These are phyloP conservation scores for Neopelma chrysocephalum DNA, from an alignment of 2,797 vertebrate species.

Conservation along the genomic window DNA sequence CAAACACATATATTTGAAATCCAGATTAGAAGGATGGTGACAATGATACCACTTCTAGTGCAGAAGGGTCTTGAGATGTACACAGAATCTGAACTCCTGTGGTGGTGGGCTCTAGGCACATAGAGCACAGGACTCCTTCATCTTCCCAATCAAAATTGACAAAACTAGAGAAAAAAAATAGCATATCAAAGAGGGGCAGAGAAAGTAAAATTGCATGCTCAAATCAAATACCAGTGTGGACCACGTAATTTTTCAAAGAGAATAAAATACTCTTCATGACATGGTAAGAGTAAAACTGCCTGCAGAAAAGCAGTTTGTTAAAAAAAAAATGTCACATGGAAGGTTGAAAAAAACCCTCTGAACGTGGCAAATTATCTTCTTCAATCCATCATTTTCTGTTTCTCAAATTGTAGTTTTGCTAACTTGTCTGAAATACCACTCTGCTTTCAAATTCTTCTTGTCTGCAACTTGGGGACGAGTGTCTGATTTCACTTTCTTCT, in stretches of 20 bases:
- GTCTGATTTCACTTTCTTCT: slow-evolving; percentile 12
- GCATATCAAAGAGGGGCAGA: not conserved
- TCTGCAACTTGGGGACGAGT: not conserved
- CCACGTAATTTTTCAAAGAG: not conserved
- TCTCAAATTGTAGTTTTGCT: not conserved
- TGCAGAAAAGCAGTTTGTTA: not conserved
- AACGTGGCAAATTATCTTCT: not conserved
- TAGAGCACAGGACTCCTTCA: not conserved
- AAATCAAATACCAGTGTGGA: not conserved
- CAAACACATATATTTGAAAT: not conserved
- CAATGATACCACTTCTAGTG: not conserved
- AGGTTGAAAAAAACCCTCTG: not conserved
- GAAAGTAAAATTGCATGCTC: not conserved
- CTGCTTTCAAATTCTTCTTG: not conserved
- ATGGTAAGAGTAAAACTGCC: not conserved
- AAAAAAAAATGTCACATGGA: not conserved
- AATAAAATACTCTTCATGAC: not conserved
- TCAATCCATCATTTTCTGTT: not conserved
- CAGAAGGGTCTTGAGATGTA: not conserved
- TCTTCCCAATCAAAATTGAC: not conserved
- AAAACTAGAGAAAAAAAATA: not conserved
- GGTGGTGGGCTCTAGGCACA: not conserved
- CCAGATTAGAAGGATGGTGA: not conserved
- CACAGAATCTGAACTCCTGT: not conserved
- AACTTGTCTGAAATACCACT: not conserved